phyloP scores from a whole-genome alignment of 1,140 invertebrate genomes.

The Euwallacea fornicatus region DNA sequence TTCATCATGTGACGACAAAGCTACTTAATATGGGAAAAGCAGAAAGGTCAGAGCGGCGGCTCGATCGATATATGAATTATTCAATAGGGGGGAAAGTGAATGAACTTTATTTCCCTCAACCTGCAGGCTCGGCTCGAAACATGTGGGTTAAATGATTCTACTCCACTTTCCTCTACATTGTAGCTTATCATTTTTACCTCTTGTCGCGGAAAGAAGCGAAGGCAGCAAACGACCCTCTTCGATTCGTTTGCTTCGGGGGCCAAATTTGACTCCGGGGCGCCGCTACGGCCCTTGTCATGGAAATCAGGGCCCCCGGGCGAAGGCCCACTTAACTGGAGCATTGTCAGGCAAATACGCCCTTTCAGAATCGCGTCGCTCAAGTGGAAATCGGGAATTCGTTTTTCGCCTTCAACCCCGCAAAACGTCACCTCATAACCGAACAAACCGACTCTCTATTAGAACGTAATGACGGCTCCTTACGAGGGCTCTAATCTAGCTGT shows the following conservation, averaged over 20 bases:
- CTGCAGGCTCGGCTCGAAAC: slow-evolving; percentile 46
- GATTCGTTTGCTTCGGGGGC: slow-evolving; percentile 27
- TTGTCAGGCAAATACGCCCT: slow-evolving; percentile 37
- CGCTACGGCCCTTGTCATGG: slow-evolving; percentile 36
- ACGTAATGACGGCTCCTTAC: slow-evolving; percentile 26
- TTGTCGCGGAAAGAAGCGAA: slow-evolving; percentile 25
- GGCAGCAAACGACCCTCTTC: slow-evolving; percentile 31
- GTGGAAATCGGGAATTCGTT: slow-evolving; percentile 24
- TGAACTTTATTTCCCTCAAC: slow-evolving; percentile 49
- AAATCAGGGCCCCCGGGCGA: slow-evolving; percentile 34
- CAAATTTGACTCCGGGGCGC: slow-evolving; percentile 32
- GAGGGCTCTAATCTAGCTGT: slow-evolving; percentile 32
- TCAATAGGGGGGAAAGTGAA: slow-evolving; percentile 55
- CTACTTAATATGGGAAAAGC: slow-evolving; percentile 54
- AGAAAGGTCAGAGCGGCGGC: slow-evolving; percentile 54
- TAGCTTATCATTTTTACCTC: neutral
- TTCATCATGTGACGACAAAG: slow-evolving; percentile 37
- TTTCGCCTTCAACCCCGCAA: neutral
- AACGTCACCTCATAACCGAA: neutral
- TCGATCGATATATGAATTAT: slow-evolving; percentile 55
- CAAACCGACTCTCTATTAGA: neutral
- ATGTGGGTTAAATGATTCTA: slow-evolving; percentile 50
- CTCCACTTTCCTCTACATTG: neutral
- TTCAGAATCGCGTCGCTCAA: slow-evolving; percentile 20
- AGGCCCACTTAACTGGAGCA: slow-evolving; percentile 37